phyloP scores from a whole-genome alignment of 1,140 invertebrate species.

The Caenorhabditis remanei region DNA sequence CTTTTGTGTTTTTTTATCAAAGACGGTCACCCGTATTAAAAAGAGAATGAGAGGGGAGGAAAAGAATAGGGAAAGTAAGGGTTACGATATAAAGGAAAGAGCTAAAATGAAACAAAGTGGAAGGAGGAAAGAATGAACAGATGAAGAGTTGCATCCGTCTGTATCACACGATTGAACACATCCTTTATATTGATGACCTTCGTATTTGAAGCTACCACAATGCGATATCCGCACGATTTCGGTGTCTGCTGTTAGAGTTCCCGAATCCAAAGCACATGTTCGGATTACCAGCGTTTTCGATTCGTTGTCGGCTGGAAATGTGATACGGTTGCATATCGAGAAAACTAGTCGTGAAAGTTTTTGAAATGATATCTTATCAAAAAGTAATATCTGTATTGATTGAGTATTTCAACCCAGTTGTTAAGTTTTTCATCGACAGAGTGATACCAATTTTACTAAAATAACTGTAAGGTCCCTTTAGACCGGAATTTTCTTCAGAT shows the following conservation, averaged over 20 bases:
- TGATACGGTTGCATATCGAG: neutral
- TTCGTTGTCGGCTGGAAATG: slow-evolving; percentile 75
- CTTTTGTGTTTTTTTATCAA: slow-evolving; percentile 16
- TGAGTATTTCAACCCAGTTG: too few species aligned
- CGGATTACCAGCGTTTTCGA: slow-evolving; percentile 78
- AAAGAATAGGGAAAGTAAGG: neutral
- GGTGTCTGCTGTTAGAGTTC: slow-evolving; percentile 79
- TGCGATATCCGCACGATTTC: slow-evolving; percentile 79
- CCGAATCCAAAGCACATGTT: slow-evolving; percentile 81
- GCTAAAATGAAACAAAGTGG: slow-evolving; percentile 18
- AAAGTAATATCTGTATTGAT: too few species aligned
- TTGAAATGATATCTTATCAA: too few species aligned
- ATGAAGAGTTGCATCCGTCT: slow-evolving; percentile 72
- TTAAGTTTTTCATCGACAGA: too few species aligned
- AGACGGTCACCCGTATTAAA: slow-evolving; percentile 27
- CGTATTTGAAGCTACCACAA: slow-evolving; percentile 79
- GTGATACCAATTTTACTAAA: too few species aligned
- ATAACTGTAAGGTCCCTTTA: too few species aligned
- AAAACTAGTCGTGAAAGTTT: neutral
- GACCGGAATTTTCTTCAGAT: too few species aligned
- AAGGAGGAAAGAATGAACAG: slow-evolving; percentile 33
- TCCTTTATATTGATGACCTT: slow-evolving; percentile 79
- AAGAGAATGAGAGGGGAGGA: slow-evolving; percentile 14
- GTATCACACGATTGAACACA: slow-evolving; percentile 78
- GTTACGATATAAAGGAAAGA: neutral